Percentiles rank a stretch among this genome's conserved stretches.
Evolutionary conservation across 1,140 invertebrate species (phyloP).

Genomic region (Cyrtorhinus lividipennis): DNA sequence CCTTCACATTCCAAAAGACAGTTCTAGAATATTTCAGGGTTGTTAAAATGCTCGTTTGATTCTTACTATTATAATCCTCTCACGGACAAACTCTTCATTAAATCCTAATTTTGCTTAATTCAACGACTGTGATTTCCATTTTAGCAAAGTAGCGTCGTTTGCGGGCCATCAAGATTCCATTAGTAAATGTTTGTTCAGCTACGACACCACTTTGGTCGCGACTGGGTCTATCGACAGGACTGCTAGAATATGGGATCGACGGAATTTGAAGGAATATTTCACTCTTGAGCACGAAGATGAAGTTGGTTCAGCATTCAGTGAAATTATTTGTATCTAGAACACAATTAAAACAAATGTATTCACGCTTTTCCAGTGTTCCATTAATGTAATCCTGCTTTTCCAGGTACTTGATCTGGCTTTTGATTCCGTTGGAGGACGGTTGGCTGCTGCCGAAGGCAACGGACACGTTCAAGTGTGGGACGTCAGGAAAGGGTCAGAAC

Average conservation of each 20-base stretch:
- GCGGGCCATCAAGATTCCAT: conserved; percentile 55
- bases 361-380: background rate
- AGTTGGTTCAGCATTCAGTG: too few species aligned
- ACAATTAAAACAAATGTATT: background rate
- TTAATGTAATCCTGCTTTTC: too few species aligned
- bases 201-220: conserved; percentile 50
- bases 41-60: too few species aligned
- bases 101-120: too few species aligned
- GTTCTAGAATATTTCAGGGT: too few species aligned
- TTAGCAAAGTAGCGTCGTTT: conserved; percentile 42
- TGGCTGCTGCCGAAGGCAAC: conserved; percentile 58
- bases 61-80: too few species aligned
- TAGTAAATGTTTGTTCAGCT: conserved; percentile 60
- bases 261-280: conserved; percentile 40
- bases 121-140: too few species aligned
- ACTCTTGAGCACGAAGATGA: conserved; percentile 54
- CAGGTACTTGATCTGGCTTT: conserved; percentile 56
- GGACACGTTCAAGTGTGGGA: conserved; percentile 53
- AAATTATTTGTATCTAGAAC: too few species aligned
- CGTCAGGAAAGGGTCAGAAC: conserved; percentile 39
- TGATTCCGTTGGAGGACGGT: conserved; percentile 48
- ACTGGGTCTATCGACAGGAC: conserved; percentile 59
- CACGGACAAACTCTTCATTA: too few species aligned
- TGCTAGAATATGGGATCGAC: conserved; percentile 56
- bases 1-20: too few species aligned